Evolutionary conservation across 1,140 invertebrate genomes (phyloP), one percentile per base, ranked within the genome.

Genomic region (Sycophaga agraensis): DNA sequence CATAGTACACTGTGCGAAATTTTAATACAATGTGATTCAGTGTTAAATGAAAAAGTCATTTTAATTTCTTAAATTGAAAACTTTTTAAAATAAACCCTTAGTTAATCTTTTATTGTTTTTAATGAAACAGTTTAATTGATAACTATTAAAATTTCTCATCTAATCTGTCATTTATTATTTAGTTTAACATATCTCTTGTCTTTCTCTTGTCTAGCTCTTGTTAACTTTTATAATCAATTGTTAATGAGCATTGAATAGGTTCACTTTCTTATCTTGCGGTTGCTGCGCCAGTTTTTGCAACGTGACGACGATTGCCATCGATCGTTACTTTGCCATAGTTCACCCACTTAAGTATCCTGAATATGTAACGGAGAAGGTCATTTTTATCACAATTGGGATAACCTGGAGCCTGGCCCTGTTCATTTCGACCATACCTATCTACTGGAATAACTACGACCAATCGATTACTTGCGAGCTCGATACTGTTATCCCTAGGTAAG

Each of bases 301-400:
- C 65, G 84, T 95, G 39, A 89, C 90, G 54, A 86, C 89, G 16
- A 93, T 95, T 53, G 90, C 92, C 11, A 81, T 92, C 21, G 92
- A 94, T 77, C 85, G 92, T 43, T 92, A 91, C 71, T 82, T 91
- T 62, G 91, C 91, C 0, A 91, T 94, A 58, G 85, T 94, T 4
- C 86, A 92, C 76, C 91, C 92, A 2, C 81, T 94, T 59, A 85
- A 88, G 72, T 91, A 91, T 75, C 84, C 70, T 4, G 70, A 72
- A 24, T 85, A 85, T 67, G 87, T 89, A 83, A 89, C 86, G 0
- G 84, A 84, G 62, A 80, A 82, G 63, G 80, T 84, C 22, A 86
- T 87, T 3, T 70, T 82, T 39, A 67, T 82, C 35, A 81, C 89
- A 28, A 87, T 89, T 70, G 72, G 82, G 12, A 71, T 82, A 7